Evolutionary conservation across 2,113 vertebrate genomes (phyloP).

Genomic region (Ictalurus punctatus): DNA sequence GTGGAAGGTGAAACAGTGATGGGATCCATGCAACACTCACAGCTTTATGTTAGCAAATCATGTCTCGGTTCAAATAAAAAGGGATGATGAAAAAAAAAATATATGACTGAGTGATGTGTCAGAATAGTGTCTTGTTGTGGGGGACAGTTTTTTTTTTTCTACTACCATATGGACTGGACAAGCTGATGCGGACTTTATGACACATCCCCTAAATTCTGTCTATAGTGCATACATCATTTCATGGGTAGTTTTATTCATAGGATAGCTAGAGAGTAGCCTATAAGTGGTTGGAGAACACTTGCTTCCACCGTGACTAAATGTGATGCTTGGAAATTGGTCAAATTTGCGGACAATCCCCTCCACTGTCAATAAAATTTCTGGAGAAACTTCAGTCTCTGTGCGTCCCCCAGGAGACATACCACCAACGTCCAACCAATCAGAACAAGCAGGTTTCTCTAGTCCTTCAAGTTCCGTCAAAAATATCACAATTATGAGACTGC

Average conservation of each 20-base stretch:
- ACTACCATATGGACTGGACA: not conserved
- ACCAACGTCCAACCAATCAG: not conserved
- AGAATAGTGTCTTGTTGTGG: not conserved
- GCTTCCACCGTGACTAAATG: not conserved
- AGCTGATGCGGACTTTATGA: not conserved
- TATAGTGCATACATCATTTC: not conserved
- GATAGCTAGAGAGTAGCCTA: not conserved
- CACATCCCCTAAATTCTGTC: not conserved
- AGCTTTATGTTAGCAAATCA: not conserved
- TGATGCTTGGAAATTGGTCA: not conserved
- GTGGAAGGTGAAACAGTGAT: not conserved
- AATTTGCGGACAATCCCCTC: not conserved
- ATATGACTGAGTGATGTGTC: not conserved
- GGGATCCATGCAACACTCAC: constrained; percentile 8
- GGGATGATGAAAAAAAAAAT: not conserved
- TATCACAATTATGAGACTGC: not conserved
- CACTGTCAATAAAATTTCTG: not conserved
- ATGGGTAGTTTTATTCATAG: not conserved
- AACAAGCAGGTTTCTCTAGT: not conserved
- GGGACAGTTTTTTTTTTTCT: not conserved
- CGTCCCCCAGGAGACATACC: not conserved
- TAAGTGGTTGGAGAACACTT: not conserved
- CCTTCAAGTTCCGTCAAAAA: not conserved
- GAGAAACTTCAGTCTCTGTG: not conserved
- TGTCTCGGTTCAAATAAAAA: not conserved